phyloP scores from a whole-genome alignment of 2,113 vertebrate species.

The Geococcyx californianus region DNA sequence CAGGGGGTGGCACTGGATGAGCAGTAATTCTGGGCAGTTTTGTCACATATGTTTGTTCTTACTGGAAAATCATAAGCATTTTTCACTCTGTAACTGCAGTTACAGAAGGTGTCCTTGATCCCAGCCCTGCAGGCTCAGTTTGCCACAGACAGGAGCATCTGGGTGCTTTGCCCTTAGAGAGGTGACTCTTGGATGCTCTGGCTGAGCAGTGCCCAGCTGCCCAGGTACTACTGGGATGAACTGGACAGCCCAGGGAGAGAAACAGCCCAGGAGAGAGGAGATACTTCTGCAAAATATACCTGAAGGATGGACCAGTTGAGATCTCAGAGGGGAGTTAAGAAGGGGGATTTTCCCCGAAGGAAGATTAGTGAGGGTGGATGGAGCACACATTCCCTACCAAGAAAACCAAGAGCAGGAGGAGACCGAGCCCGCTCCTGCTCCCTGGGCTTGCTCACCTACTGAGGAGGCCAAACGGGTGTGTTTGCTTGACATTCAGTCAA shows the following conservation, averaged over 20 bases:
- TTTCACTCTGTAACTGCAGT: not conserved
- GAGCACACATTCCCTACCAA: not conserved
- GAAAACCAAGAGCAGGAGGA: not conserved
- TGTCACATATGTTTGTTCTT: not conserved
- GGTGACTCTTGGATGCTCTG: not conserved
- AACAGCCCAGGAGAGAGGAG: not conserved
- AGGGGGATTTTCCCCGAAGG: not conserved
- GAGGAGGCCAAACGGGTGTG: not conserved
- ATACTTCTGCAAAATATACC: not conserved
- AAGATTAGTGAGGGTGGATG: not conserved
- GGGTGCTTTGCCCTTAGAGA: not conserved
- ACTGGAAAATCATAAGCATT: not conserved
- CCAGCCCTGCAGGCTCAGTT: not conserved
- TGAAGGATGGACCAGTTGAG: too few species aligned
- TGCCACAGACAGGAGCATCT: accelerated
- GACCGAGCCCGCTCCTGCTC: accelerated
- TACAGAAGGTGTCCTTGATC: not conserved
- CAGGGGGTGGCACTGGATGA: too few species aligned
- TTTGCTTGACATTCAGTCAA: not conserved
- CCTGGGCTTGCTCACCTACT: accelerated
- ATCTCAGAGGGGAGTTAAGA: too few species aligned
- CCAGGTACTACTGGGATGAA: not conserved
- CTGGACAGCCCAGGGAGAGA: not conserved
- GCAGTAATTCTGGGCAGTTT: not conserved
- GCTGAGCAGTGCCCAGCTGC: not conserved